These are phyloP conservation scores for Campylomormyrus tamandua DNA, from an alignment of 2,113 vertebrate genomes.

Conservation along the genomic window DNA sequence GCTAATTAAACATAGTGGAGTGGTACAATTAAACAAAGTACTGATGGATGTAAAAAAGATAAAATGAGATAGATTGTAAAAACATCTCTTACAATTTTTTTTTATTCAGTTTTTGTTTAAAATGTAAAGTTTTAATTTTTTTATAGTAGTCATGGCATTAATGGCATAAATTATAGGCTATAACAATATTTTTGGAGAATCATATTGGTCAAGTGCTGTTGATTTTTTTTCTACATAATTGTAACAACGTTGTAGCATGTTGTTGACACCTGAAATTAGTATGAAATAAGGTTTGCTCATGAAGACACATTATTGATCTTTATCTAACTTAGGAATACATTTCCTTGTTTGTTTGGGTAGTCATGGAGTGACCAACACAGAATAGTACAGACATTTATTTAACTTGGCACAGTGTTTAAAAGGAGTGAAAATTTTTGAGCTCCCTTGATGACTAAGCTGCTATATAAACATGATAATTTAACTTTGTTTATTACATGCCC, in stretches of 20 bases:
- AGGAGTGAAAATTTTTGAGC: neutral
- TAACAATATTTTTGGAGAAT: neutral
- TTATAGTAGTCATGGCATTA: neutral
- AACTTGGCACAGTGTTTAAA: conserved; percentile 4
- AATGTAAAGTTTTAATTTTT: neutral
- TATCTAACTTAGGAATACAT: neutral
- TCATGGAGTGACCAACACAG: neutral
- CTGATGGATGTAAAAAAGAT: neutral
- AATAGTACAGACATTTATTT: neutral
- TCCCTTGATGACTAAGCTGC: neutral
- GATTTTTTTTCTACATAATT: neutral
- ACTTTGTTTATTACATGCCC: conserved; percentile 10
- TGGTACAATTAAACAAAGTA: neutral
- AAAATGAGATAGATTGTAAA: neutral
- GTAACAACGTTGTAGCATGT: neutral
- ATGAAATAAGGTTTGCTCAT: neutral
- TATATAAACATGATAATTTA: neutral
- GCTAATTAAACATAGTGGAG: neutral
- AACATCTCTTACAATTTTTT: neutral
- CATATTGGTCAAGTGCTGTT: neutral
- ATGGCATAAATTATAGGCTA: neutral
- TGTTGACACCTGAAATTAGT: neutral
- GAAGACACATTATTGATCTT: neutral
- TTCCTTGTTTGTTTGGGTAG: conserved; percentile 1
- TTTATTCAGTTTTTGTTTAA: neutral